Evolutionary conservation across 2,888 invertebrate species (phyloP).

Genomic region (Spisula solida): DNA sequence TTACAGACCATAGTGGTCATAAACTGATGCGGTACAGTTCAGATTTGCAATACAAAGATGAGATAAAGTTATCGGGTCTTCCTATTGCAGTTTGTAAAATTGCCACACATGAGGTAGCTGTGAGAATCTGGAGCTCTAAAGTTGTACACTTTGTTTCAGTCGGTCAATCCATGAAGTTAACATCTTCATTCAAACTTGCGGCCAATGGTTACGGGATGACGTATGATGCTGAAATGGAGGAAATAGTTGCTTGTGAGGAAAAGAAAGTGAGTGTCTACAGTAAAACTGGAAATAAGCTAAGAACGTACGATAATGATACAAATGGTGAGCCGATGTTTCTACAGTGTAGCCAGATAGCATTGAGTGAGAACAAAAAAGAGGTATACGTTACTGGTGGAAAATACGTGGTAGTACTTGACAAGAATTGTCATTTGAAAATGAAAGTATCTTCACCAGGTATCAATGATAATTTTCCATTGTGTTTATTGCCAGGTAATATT

Average conservation of each 20-base stretch:
- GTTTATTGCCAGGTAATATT: slow-evolving; percentile 26
- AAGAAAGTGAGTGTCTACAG: slow-evolving; percentile 20
- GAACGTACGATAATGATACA: slow-evolving; percentile 27
- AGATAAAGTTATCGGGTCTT: not conserved
- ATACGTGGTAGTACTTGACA: slow-evolving; percentile 24
- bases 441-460: slow-evolving; percentile 10
- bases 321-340: slow-evolving; percentile 9
- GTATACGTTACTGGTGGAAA: slow-evolving; percentile 19
- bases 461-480: not conserved
- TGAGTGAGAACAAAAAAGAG: slow-evolving; percentile 22
- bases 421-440: slow-evolving; percentile 5
- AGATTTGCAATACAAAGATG: not conserved
- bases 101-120: slow-evolving; percentile 5
- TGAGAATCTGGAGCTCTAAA: not conserved
- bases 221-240: slow-evolving; percentile 19
- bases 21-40: not conserved
- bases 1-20: not conserved
- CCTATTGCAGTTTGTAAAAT: not conserved
- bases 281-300: slow-evolving; percentile 18
- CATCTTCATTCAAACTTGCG: not conserved
- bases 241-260: slow-evolving; percentile 22
- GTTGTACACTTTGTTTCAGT: slow-evolving; percentile 22
- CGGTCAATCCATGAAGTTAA: slow-evolving; percentile 6
- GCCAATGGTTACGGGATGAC: slow-evolving; percentile 19
- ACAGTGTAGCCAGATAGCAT: slow-evolving; percentile 25